A percentile compares a stretch with the other conserved stretches of the same genome.
Conservation (phyloP, 2,888 invertebrate species). For the Luperina testacea region DNA sequence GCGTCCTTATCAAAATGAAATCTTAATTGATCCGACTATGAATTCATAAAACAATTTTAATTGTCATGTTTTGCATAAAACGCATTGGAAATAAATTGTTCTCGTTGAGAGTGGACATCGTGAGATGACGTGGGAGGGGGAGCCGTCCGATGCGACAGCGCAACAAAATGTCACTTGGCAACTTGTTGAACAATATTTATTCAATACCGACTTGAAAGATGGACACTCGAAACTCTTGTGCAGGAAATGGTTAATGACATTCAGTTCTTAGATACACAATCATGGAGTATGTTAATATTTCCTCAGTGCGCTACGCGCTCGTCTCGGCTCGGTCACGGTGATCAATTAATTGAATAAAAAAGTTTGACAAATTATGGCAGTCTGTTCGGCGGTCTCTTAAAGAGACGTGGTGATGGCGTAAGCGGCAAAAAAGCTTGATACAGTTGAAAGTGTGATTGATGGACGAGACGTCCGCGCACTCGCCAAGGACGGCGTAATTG, state of each 20-base stretch:
- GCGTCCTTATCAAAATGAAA: slow-evolving; percentile 86
- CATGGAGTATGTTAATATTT: slow-evolving; percentile 83
- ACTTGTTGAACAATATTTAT: slow-evolving; percentile 88
- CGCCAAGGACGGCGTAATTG: slow-evolving; percentile 84
- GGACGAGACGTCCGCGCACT: slow-evolving; percentile 78
- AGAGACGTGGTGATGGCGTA: slow-evolving; percentile 76
- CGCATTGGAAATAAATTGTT: slow-evolving; percentile 84
- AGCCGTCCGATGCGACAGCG: slow-evolving; percentile 70
- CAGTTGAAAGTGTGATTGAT: slow-evolving; percentile 89
- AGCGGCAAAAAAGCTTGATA: slow-evolving; percentile 85
- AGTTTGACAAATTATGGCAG: slow-evolving; percentile 85
- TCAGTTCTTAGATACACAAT: slow-evolving; percentile 85
- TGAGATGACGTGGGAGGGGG: slow-evolving; percentile 80
- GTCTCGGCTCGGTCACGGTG: slow-evolving; percentile 73
- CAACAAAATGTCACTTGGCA: slow-evolving; percentile 87
- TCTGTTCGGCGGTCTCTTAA: slow-evolving; percentile 77
- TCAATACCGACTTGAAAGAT: slow-evolving; percentile 85
- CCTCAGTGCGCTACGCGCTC: slow-evolving; percentile 70
- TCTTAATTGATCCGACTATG: slow-evolving; percentile 86
- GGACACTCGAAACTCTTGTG: slow-evolving; percentile 85
- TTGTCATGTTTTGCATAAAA: slow-evolving; percentile 86
- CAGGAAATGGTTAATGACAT: slow-evolving; percentile 88
- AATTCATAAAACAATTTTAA: slow-evolving; percentile 87
- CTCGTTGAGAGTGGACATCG: slow-evolving; percentile 77
- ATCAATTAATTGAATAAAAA: slow-evolving; percentile 86